These are phyloP conservation scores for Pantherophis vulpinus DNA, from an alignment of 2,797 vertebrate species.

Conservation along the genomic window DNA sequence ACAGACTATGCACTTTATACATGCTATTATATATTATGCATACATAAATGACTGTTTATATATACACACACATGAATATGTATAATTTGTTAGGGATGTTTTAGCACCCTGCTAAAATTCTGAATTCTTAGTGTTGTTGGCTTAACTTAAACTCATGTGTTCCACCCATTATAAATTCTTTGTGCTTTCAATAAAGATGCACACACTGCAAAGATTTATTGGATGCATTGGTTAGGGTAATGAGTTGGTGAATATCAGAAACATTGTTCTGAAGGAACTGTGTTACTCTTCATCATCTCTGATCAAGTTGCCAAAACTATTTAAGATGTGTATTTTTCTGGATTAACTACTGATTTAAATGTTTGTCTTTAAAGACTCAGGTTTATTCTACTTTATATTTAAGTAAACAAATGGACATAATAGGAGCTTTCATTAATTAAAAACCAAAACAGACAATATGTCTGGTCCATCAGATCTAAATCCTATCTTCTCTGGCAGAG, in stretches of 20 bases:
- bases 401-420: constrained; percentile 63
- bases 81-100: not conserved
- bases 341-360: constrained; percentile 65
- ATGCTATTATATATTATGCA: not conserved
- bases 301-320: constrained; percentile 37
- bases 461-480: constrained; percentile 45
- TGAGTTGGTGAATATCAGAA: not conserved
- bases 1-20: not conserved
- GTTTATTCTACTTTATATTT: constrained; percentile 66
- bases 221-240: constrained; percentile 8
- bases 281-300: constrained; percentile 14
- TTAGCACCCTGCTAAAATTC: not conserved
- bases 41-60: not conserved
- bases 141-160: not conserved
- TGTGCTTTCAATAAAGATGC: not conserved
- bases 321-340: constrained; percentile 53
- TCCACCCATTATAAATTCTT: not conserved
- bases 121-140: not conserved
- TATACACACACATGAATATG: not conserved
- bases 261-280: constrained; percentile 3
- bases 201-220: not conserved
- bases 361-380: constrained; percentile 64
- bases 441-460: constrained; percentile 43
- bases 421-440: constrained; percentile 27
- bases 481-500: constrained; percentile 51